Percentiles rank a stretch among this genome's conserved stretches.
Conservation (phyloP, 2,113 vertebrate genomes). For the Odocoileus virginianus region DNA sequence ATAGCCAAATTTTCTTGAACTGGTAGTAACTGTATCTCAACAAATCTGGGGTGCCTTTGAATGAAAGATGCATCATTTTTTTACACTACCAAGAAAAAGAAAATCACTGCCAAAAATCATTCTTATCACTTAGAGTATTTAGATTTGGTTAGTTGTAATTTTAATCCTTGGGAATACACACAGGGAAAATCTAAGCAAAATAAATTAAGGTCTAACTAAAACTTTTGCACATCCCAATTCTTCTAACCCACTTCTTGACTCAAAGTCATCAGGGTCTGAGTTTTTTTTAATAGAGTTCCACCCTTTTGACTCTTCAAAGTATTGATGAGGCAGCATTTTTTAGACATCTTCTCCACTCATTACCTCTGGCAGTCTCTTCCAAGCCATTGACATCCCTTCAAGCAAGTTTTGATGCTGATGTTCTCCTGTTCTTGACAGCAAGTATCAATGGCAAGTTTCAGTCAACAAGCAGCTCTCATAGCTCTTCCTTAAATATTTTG, state of each 20-base stretch:
- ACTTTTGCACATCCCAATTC: neutral
- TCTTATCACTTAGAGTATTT: neutral
- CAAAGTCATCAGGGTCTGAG: neutral
- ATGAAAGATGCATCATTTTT: neutral
- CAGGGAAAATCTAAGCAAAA: neutral
- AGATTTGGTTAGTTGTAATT: neutral
- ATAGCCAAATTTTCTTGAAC: neutral
- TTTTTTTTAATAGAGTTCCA: neutral
- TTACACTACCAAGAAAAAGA: neutral
- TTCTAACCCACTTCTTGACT: neutral
- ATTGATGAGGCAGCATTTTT: neutral
- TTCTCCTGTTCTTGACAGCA: neutral
- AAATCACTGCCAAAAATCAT: neutral
- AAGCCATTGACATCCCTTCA: neutral
- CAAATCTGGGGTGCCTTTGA: neutral
- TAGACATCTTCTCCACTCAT: neutral
- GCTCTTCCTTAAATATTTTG: neutral
- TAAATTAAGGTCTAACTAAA: neutral
- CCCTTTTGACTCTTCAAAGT: neutral
- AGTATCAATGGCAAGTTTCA: neutral
- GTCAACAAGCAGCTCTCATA: neutral
- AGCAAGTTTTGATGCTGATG: neutral
- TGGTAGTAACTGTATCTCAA: neutral
- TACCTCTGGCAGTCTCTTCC: neutral
- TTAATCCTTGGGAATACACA: neutral